These are phyloP conservation scores for Bruchidius siliquastri DNA, from an alignment of 2,888 invertebrate species.

Conservation along the genomic window DNA sequence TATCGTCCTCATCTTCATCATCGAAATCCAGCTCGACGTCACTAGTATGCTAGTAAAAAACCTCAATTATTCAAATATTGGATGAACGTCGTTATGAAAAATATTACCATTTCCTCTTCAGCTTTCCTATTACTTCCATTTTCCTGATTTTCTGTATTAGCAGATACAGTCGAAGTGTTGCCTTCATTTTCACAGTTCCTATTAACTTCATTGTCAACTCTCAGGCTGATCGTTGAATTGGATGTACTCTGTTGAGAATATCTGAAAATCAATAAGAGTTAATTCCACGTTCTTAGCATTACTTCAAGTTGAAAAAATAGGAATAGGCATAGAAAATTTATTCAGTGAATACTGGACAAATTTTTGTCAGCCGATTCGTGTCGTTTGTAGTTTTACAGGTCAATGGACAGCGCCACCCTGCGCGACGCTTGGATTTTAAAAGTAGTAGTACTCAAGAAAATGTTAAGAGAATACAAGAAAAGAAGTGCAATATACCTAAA, in stretches of 20 bases:
- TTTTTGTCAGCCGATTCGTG: too few species aligned
- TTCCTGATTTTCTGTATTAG: background rate
- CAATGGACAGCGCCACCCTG: too few species aligned
- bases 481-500: slow-evolving; percentile 29
- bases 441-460: too few species aligned
- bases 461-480: too few species aligned
- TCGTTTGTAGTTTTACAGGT: too few species aligned
- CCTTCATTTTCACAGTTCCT: slow-evolving; percentile 11
- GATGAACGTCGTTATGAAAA: background rate
- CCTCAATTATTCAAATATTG: background rate
- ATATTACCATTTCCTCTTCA: slow-evolving; percentile 18
- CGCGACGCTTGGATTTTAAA: too few species aligned
- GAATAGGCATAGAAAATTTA: too few species aligned
- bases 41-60: slow-evolving; percentile 19
- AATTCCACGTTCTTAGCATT: too few species aligned
- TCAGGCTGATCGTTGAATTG: slow-evolving; percentile 55
- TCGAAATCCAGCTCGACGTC: slow-evolving; percentile 40
- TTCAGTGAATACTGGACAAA: too few species aligned
- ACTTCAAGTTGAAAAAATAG: too few species aligned
- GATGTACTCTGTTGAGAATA: slow-evolving; percentile 62
- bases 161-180: background rate
- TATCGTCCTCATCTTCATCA: slow-evolving; percentile 22
- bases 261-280: slow-evolving; percentile 10
- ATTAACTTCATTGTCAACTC: slow-evolving; percentile 43
- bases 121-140: slow-evolving; percentile 5